These are phyloP conservation scores for Eulimnadia texana DNA, from an alignment of 1,140 invertebrate genomes.

Conservation along the genomic window DNA sequence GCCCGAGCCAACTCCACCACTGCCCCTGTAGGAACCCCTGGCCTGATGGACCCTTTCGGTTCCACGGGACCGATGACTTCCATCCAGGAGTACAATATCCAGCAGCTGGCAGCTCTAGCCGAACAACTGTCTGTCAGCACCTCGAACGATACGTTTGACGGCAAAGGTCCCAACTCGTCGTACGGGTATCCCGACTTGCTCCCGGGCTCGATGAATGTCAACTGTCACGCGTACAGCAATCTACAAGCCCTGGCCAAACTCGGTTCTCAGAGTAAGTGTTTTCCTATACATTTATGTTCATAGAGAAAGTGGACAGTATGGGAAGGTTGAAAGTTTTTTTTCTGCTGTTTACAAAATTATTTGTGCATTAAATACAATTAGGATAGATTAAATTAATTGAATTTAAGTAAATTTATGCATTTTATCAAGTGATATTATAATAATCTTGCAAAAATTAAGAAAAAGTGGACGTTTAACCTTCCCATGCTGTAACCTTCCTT, in stretches of 20 bases:
- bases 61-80: constrained; percentile 32
- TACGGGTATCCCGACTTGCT: constrained; percentile 59
- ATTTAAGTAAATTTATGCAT: too few relatives aligned
- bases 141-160: constrained; percentile 27
- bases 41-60: constrained; percentile 5
- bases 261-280: constrained; percentile 30
- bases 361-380: too few relatives aligned
- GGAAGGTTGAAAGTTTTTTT: too few relatives aligned
- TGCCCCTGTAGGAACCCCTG: constrained; percentile 1
- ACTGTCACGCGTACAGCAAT: constrained; percentile 67
- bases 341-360: too few relatives aligned
- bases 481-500: too few relatives aligned
- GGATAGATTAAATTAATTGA: too few relatives aligned
- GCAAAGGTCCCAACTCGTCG: constrained; percentile 31
- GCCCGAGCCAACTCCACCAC: neutral
- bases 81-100: constrained; percentile 68
- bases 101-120: constrained; percentile 59
- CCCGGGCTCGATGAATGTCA: constrained; percentile 40
- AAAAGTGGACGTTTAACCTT: too few relatives aligned
- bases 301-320: too few relatives aligned
- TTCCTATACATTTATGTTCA: too few relatives aligned
- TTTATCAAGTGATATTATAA: too few relatives aligned
- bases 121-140: constrained; percentile 40
- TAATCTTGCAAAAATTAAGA: too few relatives aligned
- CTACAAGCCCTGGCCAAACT: constrained; percentile 74